Conservation (phyloP, 1,140 invertebrate genomes). For the Drosophila nikananu region DNA sequence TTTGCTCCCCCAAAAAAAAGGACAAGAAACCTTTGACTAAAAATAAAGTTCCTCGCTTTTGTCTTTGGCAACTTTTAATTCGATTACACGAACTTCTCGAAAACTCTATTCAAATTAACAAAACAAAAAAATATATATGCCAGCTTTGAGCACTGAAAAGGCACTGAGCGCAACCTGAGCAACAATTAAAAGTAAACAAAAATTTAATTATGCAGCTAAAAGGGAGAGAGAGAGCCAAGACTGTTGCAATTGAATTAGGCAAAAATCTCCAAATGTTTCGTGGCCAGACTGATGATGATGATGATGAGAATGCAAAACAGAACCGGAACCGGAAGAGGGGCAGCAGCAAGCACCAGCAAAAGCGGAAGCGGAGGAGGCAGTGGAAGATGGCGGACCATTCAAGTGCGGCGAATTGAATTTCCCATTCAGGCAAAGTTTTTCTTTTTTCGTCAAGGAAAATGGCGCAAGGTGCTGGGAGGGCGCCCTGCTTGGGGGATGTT, state of each 20-base stretch:
- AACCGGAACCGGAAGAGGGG: constrained; percentile 4
- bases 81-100: constrained; percentile 19
- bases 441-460: constrained; percentile 51
- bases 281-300: constrained; percentile 42
- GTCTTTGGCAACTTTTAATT: constrained; percentile 41
- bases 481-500: constrained; percentile 12
- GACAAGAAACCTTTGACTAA: constrained; percentile 1
- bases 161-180: constrained; percentile 43
- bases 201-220: constrained; percentile 82
- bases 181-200: constrained; percentile 84
- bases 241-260: constrained; percentile 72
- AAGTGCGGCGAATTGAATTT: constrained; percentile 82
- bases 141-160: constrained; percentile 5
- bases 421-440: constrained; percentile 38
- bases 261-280: constrained; percentile 41
- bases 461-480: constrained; percentile 59
- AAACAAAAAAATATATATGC: constrained; percentile 32
- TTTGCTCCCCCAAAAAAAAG: neutral
- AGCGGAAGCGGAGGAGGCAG: constrained; percentile 2
- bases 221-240: constrained; percentile 39
- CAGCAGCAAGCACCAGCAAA: neutral
- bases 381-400: constrained; percentile 56
- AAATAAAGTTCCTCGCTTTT: constrained; percentile 21
- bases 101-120: constrained; percentile 41
- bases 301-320: neutral